Conservation (phyloP, 2,888 invertebrate genomes). For the Noctua janthina region DNA sequence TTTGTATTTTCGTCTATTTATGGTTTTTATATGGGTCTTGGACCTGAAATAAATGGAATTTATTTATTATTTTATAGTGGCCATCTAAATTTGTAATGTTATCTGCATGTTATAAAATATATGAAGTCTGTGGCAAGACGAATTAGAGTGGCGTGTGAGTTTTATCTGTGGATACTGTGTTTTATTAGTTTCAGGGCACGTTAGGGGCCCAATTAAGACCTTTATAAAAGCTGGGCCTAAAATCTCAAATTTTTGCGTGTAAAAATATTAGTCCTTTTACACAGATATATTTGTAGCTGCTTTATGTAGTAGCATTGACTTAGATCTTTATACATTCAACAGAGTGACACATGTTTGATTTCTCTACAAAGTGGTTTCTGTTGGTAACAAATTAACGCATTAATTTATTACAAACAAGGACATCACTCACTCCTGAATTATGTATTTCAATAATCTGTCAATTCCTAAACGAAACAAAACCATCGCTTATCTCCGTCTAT, state of each 20-base stretch:
- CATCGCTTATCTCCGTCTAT: conserved; percentile 31
- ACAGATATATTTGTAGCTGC: too few species aligned
- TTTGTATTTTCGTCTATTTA: too few species aligned
- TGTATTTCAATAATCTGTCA: background rate
- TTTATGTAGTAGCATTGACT: background rate
- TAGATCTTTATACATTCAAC: too few species aligned
- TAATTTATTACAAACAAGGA: background rate
- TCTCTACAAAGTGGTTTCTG: background rate
- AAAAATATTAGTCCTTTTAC: background rate
- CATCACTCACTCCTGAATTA: background rate
- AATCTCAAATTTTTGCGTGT: background rate
- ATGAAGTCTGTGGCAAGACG: too few species aligned
- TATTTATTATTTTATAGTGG: too few species aligned
- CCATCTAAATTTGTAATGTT: background rate
- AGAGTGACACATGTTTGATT: background rate
- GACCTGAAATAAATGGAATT: too few species aligned
- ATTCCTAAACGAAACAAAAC: background rate
- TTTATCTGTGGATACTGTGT: too few species aligned
- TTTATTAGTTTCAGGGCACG: too few species aligned
- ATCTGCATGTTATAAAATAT: background rate
- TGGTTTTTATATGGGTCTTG: too few species aligned
- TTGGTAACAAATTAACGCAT: background rate
- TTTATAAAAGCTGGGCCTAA: background rate
- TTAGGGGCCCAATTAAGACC: too few species aligned
- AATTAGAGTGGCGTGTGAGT: too few species aligned